Base-by-base conservation (phyloP, 2,797 vertebrate genomes). In the Brotula barbata region DNA sequence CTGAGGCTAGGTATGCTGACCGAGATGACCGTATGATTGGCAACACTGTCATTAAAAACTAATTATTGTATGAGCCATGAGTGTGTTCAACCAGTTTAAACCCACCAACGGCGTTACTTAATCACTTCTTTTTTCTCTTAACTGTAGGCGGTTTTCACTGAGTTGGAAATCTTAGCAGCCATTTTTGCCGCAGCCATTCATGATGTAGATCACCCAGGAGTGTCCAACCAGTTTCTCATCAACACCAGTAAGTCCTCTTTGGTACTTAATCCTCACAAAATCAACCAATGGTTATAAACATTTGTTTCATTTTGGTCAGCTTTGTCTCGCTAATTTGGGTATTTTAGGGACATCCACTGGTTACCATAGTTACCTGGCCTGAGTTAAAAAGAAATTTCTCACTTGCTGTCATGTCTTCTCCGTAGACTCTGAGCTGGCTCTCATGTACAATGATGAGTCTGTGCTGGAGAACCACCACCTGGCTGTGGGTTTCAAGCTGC, bases 391-490 rank as follows among this genome's bases (percentile, higher is more conserved):
- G 11, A 11, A 49, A 75, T 71, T 34, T 52, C 28, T 68, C 14
- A 47, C 48, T 60, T 71, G 23, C 46, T 72, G 44, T 55, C 41
- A 1, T 69, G 58, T 46, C 33, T 47, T 50, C 54, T 75, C 47
- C 53, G 50, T 49, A 98, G 97, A 99, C 90, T 99, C 97, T 0
- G 97, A 99, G 74, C 92, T 99, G 76, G 97, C 97, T 37, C 89
- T 99, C 74, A 98, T 98, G 96, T 99, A 99, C 89, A 99, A 99
- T 0, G 97, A 99, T 0, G 97, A 97, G 41, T 99, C 97, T 0
- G 97, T 99, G 73, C 79, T 99, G 86, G 97, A 99, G 91, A 99
- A 99, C 80, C 97, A 99, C 77, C 97, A 99, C 80, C 91, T 99
- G 6, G 97, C 97, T 0, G 95, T 99, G 63, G 97, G 96, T 34